Percentiles rank a stretch among this genome's conserved stretches.
Conservation (phyloP, 2,113 vertebrate species). For the Sula dactylatra region DNA sequence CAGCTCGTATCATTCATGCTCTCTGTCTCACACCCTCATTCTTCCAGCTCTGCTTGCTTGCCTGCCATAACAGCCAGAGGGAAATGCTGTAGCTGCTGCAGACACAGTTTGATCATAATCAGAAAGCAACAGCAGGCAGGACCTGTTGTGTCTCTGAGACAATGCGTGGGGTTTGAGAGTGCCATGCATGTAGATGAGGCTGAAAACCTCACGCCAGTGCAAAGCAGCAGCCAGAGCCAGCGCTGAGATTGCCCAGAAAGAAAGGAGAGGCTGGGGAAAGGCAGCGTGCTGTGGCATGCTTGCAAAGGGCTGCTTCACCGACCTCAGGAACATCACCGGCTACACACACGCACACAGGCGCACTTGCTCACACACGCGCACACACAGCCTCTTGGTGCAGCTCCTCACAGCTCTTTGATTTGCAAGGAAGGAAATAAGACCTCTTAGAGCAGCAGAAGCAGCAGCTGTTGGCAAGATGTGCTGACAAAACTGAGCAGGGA, state of each 20-base stretch:
- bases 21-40: not conserved
- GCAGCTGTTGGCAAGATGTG: slow-evolving; percentile 32
- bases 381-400: slow-evolving; percentile 13
- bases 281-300: not conserved
- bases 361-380: slow-evolving; percentile 1
- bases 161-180: not conserved
- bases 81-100: not conserved
- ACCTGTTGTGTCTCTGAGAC: slow-evolving; percentile 64
- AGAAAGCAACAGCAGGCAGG: slow-evolving; percentile 5
- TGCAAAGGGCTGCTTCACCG: not conserved
- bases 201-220: not conserved
- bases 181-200: slow-evolving; percentile 37
- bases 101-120: not conserved
- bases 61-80: slow-evolving; percentile 25
- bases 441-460: not conserved
- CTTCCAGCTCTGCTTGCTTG: slow-evolving; percentile 32
- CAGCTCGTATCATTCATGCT: not conserved
- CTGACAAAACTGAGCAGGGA: not conserved
- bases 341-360: not conserved
- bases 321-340: not conserved
- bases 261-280: not conserved
- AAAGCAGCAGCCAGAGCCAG: not conserved
- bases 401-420: slow-evolving; percentile 43
- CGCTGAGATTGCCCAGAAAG: not conserved
- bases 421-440: slow-evolving; percentile 32